Evolutionary conservation across 2,888 invertebrate species (phyloP), one percentile per base, ranked within the genome.

Genomic region (Lymantria dispar): DNA sequence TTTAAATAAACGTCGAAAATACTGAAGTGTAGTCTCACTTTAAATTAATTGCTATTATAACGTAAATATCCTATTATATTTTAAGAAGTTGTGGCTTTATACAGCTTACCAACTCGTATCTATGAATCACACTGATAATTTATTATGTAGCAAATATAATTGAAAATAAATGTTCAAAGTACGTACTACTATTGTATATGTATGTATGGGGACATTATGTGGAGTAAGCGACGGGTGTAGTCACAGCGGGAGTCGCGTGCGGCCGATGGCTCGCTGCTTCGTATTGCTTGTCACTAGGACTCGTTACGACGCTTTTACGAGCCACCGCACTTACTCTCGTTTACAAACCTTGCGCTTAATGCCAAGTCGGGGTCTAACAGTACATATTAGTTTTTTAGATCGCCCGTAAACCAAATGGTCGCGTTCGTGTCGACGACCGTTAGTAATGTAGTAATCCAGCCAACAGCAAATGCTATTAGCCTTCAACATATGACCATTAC

Each of bases 331-430:
- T 79, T 70, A 74, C 64, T 59, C 59, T 61, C 58, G 58, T 69
- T 69, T 71, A 76, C 79, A 74, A 77, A 72, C 73, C 79, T 78
- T 86, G 87, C 74, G 70, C 76, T 85, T 85, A 88, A 87, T 86
- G 78, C 62, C 58, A 62, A 54, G 58, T 72, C 71, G 60, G 66
- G 68, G 70, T 68, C 72, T 71, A 72, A 71, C 56, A 50, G 50
- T 68, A 74, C 70, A 64, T 77, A 74, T 77, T 78, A 64, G 73
- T 80, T 82, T 84, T 84, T 84, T 80, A 77, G 64, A 70, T 70
- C 58, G 64, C 62, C 60, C 63, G 65, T 72, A 72, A 75, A 74
- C 73, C 69, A 76, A 78, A 76, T 70, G 68, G 64, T 57, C 37
- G 53, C 56, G 56, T 57, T 54, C 56, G 54, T 60, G 52, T 60